Conservation (phyloP, 2,113 vertebrate species). For the Columba janthina region DNA sequence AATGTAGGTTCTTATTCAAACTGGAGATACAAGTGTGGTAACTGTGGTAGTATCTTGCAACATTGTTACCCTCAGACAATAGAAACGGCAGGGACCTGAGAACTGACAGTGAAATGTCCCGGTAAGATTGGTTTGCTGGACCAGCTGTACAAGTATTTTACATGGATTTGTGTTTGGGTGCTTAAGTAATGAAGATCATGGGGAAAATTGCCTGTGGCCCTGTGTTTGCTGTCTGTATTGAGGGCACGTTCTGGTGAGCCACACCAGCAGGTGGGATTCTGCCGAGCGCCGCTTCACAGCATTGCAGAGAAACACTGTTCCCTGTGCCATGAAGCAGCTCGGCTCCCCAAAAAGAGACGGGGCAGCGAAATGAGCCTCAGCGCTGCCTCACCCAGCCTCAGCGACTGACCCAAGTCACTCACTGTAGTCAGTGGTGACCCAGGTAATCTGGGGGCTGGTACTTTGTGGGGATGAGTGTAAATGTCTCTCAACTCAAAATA, state of each 20-base stretch:
- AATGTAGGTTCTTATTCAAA: background rate
- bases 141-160: background rate
- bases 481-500: background rate
- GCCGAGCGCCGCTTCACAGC: accelerated
- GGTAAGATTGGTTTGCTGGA: background rate
- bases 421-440: background rate
- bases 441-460: background rate
- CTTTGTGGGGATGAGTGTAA: background rate
- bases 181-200: background rate
- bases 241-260: background rate
- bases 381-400: background rate
- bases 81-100: background rate
- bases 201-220: background rate
- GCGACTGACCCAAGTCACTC: background rate
- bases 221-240: background rate
- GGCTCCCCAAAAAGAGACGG: background rate
- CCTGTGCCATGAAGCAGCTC: too few species aligned
- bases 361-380: background rate
- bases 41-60: background rate
- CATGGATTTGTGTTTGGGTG: background rate
- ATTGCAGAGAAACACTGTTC: background rate
- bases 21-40: background rate
- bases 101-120: background rate
- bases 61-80: background rate
- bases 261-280: background rate